Evolutionary conservation across 2,797 vertebrate genomes (phyloP).

Genomic region (Miichthys miiuy): DNA sequence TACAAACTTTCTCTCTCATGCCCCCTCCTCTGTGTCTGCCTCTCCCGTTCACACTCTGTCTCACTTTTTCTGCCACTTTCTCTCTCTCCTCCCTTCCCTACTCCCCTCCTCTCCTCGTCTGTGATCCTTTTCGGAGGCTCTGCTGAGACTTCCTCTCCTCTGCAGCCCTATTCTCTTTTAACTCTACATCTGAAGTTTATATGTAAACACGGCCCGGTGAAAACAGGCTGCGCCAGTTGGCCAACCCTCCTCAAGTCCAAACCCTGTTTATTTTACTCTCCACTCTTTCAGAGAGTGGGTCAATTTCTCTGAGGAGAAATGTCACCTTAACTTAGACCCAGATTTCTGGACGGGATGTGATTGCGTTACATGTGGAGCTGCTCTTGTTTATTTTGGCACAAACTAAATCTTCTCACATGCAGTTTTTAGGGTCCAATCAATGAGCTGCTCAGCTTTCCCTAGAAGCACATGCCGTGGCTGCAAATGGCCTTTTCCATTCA

Average conservation of each 20-base stretch:
- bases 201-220: constrained; percentile 80
- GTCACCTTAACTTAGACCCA: constrained; percentile 59
- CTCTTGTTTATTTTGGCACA: constrained; percentile 59
- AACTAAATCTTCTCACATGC: constrained; percentile 59
- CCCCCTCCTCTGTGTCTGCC: constrained; percentile 69
- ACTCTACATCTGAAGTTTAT: constrained; percentile 81
- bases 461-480: constrained; percentile 55
- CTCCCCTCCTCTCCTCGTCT: constrained; percentile 63
- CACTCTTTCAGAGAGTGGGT: constrained; percentile 59
- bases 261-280: constrained; percentile 70
- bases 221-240: constrained; percentile 75
- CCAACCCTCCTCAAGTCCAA: constrained; percentile 53
- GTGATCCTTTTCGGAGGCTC: constrained; percentile 80
- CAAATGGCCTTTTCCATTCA: constrained; percentile 66
- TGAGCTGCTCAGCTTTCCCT: constrained; percentile 51
- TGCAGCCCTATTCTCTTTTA: constrained; percentile 83
- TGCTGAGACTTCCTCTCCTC: constrained; percentile 81
- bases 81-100: constrained; percentile 33
- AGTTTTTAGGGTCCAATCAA: constrained; percentile 64
- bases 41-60: constrained; percentile 66
- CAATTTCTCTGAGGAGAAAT: constrained; percentile 59
- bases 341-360: constrained; percentile 48
- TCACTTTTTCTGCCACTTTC: constrained; percentile 71
- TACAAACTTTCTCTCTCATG: constrained; percentile 79
- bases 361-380: constrained; percentile 45